These are phyloP conservation scores for Phaonia tiefii DNA, from an alignment of 2,888 invertebrate species.

Conservation along the genomic window DNA sequence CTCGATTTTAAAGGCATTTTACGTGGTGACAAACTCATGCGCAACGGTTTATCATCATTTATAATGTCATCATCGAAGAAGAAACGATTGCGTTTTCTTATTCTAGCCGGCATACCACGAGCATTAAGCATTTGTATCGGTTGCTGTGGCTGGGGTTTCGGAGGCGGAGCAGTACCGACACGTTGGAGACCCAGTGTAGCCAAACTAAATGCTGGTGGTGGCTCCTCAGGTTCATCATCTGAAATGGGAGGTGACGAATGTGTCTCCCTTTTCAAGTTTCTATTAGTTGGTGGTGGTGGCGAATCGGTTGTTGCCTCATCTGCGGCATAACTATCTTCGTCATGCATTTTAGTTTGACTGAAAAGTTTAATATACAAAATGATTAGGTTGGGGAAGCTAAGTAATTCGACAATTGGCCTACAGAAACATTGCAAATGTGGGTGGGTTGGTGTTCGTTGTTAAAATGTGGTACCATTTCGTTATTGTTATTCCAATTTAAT, in stretches of 20 bases:
- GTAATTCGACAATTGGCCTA: neutral
- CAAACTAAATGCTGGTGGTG: conserved; percentile 88
- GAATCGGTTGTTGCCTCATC: neutral
- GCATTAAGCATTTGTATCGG: conserved; percentile 91
- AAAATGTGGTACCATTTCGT: no score
- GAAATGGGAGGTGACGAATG: conserved; percentile 66
- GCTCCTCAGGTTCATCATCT: conserved; percentile 85
- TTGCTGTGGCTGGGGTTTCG: conserved; percentile 85
- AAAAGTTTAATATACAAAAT: neutral
- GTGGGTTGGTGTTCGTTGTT: no score
- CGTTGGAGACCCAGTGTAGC: conserved; percentile 90
- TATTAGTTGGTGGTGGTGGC: no score
- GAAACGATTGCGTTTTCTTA: conserved; percentile 92
- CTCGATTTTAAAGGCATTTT: conserved; percentile 80
- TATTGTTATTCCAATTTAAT: no score
- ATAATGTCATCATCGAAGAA: conserved; percentile 95
- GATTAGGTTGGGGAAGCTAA: neutral
- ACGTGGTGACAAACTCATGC: conserved; percentile 81
- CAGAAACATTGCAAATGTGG: no score
- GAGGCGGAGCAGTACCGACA: conserved; percentile 88
- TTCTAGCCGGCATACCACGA: conserved; percentile 94
- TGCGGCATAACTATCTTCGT: conserved; percentile 48
- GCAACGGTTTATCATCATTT: conserved; percentile 89
- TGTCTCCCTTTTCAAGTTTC: conserved; percentile 35
- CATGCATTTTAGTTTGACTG: conserved; percentile 36